Base-by-base conservation (phyloP, 2,113 vertebrate species). In the Danionella cerebrum region DNA sequence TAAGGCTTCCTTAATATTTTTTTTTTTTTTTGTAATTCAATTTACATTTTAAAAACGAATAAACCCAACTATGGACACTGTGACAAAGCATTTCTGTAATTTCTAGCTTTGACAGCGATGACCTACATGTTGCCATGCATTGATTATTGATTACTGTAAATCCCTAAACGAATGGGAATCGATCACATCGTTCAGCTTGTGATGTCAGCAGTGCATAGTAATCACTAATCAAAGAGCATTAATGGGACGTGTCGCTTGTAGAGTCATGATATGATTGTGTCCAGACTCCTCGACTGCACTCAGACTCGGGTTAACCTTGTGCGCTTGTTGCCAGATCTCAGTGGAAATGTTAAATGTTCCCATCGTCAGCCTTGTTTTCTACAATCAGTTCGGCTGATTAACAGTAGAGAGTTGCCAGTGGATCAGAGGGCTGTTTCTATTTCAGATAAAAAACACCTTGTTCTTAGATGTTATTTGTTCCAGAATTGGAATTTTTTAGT, bases 161-260 rank as follows among this genome's bases (percentile, higher is more conserved):
- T n/a, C n/a, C n/a, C n/a, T n/a, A n/a, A n/a, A n/a, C n/a, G n/a
- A n/a, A n/a, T n/a, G n/a, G n/a, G n/a, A n/a, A n/a, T n/a, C n/a
- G n/a, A n/a, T n/a, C n/a, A n/a, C n/a, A n/a, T n/a, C n/a, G n/a
- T n/a, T n/a, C 9, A 45, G 44, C 22, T 47, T 47, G 19, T 47
- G 8, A 2, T 80, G 54, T 36, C 36, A 41, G 29, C 6, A 11
- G 11, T 13, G 52, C 68, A 29, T 35, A 24, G 55, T 69, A 80
- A 83, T 78, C 67, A 62, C 55, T 70, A 79, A 79, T 70, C 53
- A 73, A 79, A 75, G 70, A 75, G 19, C 9, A 74, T 76, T 75
- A 73, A 67, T 80, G 77, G 82, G 69, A 59, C 48, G 63, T n/a
- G n/a, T n/a, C n/a, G n/a, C n/a, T n/a, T n/a, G n/a, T n/a, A 51